phyloP scores from a whole-genome alignment of 2,888 invertebrate genomes.

The Mesodorylaimus sp. region DNA sequence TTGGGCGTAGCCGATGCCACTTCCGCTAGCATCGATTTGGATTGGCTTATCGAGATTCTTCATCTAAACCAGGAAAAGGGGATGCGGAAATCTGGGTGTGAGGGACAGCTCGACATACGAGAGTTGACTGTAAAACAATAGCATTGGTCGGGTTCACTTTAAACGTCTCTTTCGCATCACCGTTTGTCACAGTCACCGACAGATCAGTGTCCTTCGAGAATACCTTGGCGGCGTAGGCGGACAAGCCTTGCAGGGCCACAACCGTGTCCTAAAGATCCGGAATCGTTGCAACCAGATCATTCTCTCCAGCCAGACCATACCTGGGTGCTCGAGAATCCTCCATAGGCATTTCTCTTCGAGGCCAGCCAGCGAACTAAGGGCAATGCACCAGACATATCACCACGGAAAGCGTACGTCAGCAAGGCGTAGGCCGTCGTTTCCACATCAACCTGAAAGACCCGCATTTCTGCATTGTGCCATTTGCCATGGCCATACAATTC shows the following conservation, averaged over 20 bases:
- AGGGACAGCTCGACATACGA: no score
- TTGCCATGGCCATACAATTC: no score
- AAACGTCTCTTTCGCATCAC: constrained; percentile 30
- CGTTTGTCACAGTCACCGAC: constrained; percentile 40
- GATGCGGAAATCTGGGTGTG: no score
- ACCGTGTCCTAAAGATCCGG: constrained; percentile 46
- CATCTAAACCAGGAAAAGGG: no score
- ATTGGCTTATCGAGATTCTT: constrained; percentile 32
- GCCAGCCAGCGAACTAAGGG: constrained; percentile 54
- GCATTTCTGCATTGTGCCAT: no score
- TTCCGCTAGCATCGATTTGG: constrained; percentile 55
- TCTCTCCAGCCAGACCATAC: no score
- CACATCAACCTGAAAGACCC: no score
- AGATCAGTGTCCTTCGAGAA: constrained; percentile 38
- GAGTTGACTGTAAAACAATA: constrained; percentile 65
- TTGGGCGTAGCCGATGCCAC: constrained; percentile 44
- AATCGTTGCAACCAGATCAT: not conserved
- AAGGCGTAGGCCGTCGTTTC: constrained; percentile 75
- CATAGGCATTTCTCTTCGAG: constrained; percentile 48
- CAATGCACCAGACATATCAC: constrained; percentile 31
- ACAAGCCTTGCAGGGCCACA: constrained; percentile 51
- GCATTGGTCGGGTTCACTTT: constrained; percentile 19
- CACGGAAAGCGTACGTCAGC: constrained; percentile 44
- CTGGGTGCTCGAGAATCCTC: constrained; percentile 53
- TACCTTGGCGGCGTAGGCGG: constrained; percentile 45